Conservation (phyloP, 1,140 invertebrate genomes). For the Pogonognathellus flavescens region DNA sequence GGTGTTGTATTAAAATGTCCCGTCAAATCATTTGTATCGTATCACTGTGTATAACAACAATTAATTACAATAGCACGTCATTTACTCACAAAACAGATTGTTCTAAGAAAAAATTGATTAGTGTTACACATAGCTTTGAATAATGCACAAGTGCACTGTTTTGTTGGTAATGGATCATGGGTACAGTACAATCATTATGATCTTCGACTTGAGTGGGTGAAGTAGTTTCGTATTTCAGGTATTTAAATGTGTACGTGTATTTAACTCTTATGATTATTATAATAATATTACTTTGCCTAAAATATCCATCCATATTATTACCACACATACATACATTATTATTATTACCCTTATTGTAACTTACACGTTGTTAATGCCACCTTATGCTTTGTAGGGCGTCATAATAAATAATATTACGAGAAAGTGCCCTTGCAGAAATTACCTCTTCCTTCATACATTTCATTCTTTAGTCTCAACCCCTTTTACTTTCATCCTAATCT, state of each 20-base stretch:
- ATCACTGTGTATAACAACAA: no score
- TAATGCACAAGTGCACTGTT: constrained; percentile 8
- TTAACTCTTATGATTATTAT: background rate
- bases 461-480: no score
- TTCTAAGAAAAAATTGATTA: background rate
- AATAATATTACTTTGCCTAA: background rate
- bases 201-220: constrained; percentile 18
- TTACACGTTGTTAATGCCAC: no score
- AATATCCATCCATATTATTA: background rate
- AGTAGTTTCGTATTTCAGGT: no score
- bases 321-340: background rate
- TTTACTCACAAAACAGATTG: no score
- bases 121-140: constrained; percentile 6
- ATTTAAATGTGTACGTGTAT: background rate
- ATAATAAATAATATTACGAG: no score
- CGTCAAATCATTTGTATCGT: background rate
- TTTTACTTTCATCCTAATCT: no score
- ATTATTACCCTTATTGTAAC: background rate
- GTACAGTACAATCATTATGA: constrained; percentile 49
- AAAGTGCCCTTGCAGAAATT: no score
- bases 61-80: no score
- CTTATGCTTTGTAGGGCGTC: no score
- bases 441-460: no score
- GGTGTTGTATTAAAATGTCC: background rate
- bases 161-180: constrained; percentile 36